These are phyloP conservation scores for Hippocampus guttulatus DNA, from an alignment of 2,113 vertebrate species.

Conservation along the genomic window DNA sequence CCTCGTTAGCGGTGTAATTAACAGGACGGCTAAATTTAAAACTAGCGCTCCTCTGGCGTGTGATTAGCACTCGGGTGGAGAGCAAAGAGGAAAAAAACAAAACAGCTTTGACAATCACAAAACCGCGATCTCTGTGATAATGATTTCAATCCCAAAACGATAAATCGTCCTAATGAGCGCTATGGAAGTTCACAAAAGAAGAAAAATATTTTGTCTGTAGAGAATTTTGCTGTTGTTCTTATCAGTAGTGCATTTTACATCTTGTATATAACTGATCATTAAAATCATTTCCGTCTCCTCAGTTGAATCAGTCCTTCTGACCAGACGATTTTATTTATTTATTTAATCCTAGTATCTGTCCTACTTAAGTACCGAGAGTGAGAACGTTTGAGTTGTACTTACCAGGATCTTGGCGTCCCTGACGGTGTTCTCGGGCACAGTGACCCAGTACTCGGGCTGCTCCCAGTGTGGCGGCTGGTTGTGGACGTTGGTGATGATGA, in stretches of 20 bases:
- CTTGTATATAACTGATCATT: too few relatives aligned
- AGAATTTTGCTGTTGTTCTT: too few relatives aligned
- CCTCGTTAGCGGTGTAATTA: constrained; percentile 57
- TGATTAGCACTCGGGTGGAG: constrained; percentile 31
- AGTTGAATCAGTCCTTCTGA: too few relatives aligned
- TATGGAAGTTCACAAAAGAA: too few relatives aligned
- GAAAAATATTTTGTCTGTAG: too few relatives aligned
- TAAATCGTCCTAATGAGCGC: too few relatives aligned
- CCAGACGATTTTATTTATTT: background rate
- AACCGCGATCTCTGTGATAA: too few relatives aligned
- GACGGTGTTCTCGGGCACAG: constrained; percentile 79
- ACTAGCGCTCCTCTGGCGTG: constrained; percentile 51
- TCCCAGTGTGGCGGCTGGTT: constrained; percentile 88
- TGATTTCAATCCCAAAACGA: too few relatives aligned
- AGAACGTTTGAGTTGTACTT: constrained; percentile 8
- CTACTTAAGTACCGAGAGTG: background rate
- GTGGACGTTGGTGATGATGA: constrained; percentile 80
- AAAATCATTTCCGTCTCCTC: too few relatives aligned
- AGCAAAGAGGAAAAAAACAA: background rate
- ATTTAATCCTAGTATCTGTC: background rate
- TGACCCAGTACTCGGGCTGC: constrained; percentile 75
- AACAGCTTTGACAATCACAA: too few relatives aligned
- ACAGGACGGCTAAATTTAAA: constrained; percentile 63
- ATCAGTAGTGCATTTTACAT: too few relatives aligned
- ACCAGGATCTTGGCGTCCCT: constrained; percentile 76